Percentiles rank a stretch among this genome's conserved stretches.
phyloP scores from a whole-genome alignment of 1,140 invertebrate genomes.

The Caenorhabditis remanei region DNA sequence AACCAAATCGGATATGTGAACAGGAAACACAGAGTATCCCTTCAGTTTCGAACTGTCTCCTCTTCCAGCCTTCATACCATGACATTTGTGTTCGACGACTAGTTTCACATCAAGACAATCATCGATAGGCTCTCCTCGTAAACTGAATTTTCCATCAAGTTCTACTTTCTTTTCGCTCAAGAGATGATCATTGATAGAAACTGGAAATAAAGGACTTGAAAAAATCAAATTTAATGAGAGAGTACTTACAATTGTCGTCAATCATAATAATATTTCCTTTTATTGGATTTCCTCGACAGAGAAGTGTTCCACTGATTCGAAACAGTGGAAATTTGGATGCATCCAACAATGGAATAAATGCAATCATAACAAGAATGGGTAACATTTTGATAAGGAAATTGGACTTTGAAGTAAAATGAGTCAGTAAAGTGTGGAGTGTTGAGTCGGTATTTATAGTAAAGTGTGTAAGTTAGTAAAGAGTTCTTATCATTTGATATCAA shows the following conservation, averaged over 20 bases:
- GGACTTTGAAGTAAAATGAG: neutral
- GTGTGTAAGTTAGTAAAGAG: constrained; percentile 31
- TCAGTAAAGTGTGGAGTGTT: neutral
- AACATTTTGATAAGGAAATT: neutral
- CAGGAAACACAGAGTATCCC: neutral
- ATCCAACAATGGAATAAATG: neutral
- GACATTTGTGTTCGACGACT: neutral
- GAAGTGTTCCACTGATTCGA: neutral
- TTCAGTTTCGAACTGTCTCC: neutral
- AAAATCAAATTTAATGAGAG: neutral
- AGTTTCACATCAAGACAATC: constrained; percentile 15
- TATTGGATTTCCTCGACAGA: neutral
- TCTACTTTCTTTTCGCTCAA: neutral
- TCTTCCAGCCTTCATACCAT: constrained; percentile 17
- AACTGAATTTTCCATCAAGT: constrained; percentile 6
- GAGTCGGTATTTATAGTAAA: constrained; percentile 12
- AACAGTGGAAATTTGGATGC: constrained; percentile 3
- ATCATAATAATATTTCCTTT: constrained; percentile 20
- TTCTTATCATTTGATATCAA: neutral
- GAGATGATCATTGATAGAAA: constrained; percentile 19
- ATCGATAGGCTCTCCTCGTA: neutral
- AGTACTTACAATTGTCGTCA: constrained; percentile 15
- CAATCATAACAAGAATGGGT: neutral
- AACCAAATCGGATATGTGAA: neutral
- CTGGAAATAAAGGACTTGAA: neutral